A percentile compares a stretch with the other conserved stretches of the same genome.
phyloP scores from a whole-genome alignment of 2,888 invertebrate species.

The Tanytarsus gracilentus region DNA sequence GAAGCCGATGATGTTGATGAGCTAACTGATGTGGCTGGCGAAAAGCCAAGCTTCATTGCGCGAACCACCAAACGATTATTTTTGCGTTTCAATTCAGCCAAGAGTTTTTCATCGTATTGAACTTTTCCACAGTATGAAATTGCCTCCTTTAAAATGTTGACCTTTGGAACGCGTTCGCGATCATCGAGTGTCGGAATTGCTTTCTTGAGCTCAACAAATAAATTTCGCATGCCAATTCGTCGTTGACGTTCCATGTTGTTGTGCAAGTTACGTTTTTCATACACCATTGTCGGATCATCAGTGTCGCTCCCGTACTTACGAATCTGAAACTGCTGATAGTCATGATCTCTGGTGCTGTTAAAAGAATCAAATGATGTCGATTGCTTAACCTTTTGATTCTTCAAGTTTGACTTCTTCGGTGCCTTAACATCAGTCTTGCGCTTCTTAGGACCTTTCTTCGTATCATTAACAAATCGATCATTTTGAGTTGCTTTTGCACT shows the following conservation, averaged over 20 bases:
- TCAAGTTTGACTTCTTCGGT: too few relatives aligned
- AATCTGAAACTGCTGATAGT: too few relatives aligned
- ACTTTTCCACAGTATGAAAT: slow-evolving; percentile 54
- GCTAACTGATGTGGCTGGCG: too few relatives aligned
- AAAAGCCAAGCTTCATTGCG: too few relatives aligned
- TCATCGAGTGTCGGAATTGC: slow-evolving; percentile 61
- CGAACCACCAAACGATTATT: neutral
- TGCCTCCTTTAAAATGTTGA: slow-evolving; percentile 65
- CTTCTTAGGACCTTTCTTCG: too few relatives aligned
- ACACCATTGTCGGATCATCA: slow-evolving; percentile 50
- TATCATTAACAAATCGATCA: too few relatives aligned
- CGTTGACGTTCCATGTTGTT: slow-evolving; percentile 79
- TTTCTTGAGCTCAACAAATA: slow-evolving; percentile 63
- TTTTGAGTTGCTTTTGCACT: too few relatives aligned
- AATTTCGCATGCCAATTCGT: slow-evolving; percentile 68
- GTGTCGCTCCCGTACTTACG: too few relatives aligned
- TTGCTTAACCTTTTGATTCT: too few relatives aligned
- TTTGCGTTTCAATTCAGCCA: neutral
- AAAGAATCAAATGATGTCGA: too few relatives aligned
- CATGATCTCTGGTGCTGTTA: neutral
- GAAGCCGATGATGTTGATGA: too few relatives aligned
- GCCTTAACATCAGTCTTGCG: too few relatives aligned
- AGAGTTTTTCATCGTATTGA: slow-evolving; percentile 41
- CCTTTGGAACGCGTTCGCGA: slow-evolving; percentile 68
- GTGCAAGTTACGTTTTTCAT: slow-evolving; percentile 68